phyloP scores from a whole-genome alignment of 2,113 vertebrate species.

The Notechis scutatus region DNA sequence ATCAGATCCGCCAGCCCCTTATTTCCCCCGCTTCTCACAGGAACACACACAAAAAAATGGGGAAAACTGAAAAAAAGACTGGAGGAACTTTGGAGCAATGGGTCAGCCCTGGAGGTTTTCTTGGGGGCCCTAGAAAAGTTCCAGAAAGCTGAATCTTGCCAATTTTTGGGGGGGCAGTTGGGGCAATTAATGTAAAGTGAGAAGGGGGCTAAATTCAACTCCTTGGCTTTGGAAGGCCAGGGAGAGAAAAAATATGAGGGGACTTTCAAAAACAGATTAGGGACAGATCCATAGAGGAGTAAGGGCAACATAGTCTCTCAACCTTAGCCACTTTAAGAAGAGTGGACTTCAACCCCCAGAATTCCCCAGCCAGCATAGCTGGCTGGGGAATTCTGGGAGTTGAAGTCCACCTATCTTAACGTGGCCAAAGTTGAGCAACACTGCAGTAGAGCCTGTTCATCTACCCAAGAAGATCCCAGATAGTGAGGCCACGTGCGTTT shows the following conservation, averaged over 20 bases:
- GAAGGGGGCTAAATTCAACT: background rate
- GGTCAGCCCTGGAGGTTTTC: background rate
- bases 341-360: background rate
- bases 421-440: background rate
- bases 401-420: background rate
- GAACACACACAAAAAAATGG: slow-evolving; percentile 28
- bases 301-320: background rate
- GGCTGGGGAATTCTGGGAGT: background rate
- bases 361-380: background rate
- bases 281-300: background rate
- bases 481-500: background rate
- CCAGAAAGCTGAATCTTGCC: background rate
- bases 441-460: background rate
- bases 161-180: too few relatives aligned
- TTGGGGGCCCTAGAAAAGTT: background rate
- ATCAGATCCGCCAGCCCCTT: background rate
- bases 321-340: background rate
- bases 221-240: background rate
- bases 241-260: background rate
- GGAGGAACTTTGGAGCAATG: background rate
- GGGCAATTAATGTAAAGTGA: background rate
- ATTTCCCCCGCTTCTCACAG: background rate
- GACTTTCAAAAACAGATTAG: background rate
- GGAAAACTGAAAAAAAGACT: background rate
- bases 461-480: background rate